Evolutionary conservation across 2,797 vertebrate species (phyloP).

Genomic region (Acanthurus lineatus): DNA sequence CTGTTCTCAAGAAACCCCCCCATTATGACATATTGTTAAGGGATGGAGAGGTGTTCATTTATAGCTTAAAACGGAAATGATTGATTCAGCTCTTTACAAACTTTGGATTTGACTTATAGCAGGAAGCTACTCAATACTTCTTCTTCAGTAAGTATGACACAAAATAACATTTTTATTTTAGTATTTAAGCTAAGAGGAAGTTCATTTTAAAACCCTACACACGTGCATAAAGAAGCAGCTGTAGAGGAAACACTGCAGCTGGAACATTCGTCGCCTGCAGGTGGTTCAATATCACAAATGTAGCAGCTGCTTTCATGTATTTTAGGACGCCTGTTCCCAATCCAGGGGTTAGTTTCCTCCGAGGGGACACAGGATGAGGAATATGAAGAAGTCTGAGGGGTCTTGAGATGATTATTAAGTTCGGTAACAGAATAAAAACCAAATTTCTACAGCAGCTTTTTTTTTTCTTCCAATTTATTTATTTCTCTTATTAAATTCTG

Average conservation of each 20-base stretch:
- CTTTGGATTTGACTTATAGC: neutral
- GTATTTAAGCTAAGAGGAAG: neutral
- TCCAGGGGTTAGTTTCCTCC: neutral
- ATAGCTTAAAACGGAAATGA: no score
- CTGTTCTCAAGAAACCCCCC: neutral
- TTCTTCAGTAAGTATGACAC: neutral
- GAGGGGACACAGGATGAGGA: neutral
- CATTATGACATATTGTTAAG: no score
- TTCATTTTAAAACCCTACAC: neutral
- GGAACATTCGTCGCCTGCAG: slow-evolving; percentile 2
- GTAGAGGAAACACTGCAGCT: neutral
- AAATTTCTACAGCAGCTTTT: neutral
- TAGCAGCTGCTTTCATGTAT: neutral
- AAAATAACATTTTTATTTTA: neutral
- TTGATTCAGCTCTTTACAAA: neutral
- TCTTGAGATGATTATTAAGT: neutral
- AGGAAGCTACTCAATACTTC: neutral
- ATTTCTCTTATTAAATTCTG: neutral
- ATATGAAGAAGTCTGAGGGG: neutral
- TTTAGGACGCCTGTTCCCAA: neutral
- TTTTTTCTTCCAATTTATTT: no score
- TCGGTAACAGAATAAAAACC: neutral
- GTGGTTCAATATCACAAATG: neutral
- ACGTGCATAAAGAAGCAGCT: neutral
- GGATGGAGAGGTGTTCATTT: neutral